Percentiles rank a stretch among this genome's conserved stretches.
Evolutionary conservation across 2,797 vertebrate species (phyloP).

Genomic region (Pseudochirops cupreus): DNA sequence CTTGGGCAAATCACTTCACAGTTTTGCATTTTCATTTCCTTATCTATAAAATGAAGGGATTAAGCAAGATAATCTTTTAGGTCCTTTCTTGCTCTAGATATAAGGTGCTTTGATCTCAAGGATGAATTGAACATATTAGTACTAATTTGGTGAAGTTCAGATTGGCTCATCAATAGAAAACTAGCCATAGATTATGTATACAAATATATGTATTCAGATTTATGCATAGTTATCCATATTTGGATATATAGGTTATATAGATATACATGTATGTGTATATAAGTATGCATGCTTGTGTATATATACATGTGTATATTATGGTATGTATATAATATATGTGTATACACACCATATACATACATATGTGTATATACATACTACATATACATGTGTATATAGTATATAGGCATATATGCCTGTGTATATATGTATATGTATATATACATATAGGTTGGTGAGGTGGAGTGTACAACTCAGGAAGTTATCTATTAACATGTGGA

Average conservation of each 20-base stretch:
- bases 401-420: accelerated
- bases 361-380: not conserved
- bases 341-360: no score
- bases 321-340: no score
- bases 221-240: not conserved
- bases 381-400: not conserved
- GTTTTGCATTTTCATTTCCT: not conserved
- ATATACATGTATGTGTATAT: not conserved
- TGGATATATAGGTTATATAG: no score
- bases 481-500: not conserved
- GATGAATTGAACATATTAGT: not conserved
- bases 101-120: not conserved
- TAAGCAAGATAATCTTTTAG: not conserved
- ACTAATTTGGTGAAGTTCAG: not conserved
- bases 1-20: not conserved
- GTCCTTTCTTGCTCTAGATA: not conserved
- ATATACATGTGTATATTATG: no score
- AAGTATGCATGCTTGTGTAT: not conserved
- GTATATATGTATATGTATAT: not conserved
- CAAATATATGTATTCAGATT: not conserved
- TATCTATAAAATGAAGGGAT: not conserved
- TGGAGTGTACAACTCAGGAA: not conserved
- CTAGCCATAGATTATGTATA: not conserved
- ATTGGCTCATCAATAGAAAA: not conserved
- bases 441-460: not conserved